Evolutionary conservation across 2,888 invertebrate genomes (phyloP).

Genomic region (Carpatolechia fugitivella): DNA sequence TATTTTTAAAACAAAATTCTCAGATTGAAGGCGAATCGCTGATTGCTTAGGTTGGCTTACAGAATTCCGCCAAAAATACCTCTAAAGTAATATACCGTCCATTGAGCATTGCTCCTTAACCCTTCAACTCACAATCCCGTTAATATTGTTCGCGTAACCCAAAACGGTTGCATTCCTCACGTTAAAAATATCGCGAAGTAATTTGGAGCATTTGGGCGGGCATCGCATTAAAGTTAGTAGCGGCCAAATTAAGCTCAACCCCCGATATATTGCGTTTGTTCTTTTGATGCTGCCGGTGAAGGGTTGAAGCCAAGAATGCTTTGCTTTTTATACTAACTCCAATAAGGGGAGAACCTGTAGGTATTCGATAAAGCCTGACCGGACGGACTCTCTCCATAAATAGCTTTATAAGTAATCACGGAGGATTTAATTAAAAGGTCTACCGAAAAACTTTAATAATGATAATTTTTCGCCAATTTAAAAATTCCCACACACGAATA

Average conservation of each 20-base stretch:
- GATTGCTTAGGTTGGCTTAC: conserved; percentile 12
- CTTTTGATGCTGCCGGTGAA: conserved; percentile 76
- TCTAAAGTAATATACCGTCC: conserved; percentile 25
- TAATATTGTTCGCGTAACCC: conserved; percentile 70
- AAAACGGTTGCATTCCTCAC: conserved; percentile 72
- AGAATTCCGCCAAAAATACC: conserved; percentile 24
- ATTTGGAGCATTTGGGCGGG: conserved; percentile 72
- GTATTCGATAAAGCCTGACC: conserved; percentile 16
- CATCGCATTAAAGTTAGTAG: conserved; percentile 72
- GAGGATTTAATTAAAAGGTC: neutral
- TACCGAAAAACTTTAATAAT: neutral
- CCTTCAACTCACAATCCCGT: conserved; percentile 48
- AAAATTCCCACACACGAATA: conserved; percentile 48
- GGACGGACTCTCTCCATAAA: neutral
- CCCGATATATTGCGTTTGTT: conserved; percentile 79
- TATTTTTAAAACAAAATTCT: neutral
- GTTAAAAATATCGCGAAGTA: conserved; percentile 77
- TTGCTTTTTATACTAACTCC: conserved; percentile 75
- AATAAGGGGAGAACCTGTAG: conserved; percentile 47
- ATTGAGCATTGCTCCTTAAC: conserved; percentile 47
- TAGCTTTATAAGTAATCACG: neutral
- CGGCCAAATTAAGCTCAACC: conserved; percentile 74
- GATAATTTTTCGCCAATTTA: conserved; percentile 24
- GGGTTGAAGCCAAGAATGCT: conserved; percentile 80
- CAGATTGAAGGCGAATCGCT: neutral